These are phyloP conservation scores for Drosophila monieri DNA, from an alignment of 2,888 invertebrate species.

Conservation along the genomic window DNA sequence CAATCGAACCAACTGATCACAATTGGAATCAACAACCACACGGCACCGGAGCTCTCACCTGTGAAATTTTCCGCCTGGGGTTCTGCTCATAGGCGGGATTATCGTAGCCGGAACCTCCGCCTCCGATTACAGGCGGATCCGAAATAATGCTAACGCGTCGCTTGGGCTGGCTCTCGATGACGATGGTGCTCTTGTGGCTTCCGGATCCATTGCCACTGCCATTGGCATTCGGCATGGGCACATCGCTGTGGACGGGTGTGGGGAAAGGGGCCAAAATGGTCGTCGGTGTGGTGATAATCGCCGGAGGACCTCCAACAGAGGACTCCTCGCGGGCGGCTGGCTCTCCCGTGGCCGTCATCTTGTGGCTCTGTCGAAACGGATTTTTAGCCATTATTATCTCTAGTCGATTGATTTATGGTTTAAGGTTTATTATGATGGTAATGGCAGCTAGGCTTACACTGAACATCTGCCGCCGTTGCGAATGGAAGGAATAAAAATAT, in stretches of 20 bases:
- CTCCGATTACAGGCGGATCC: constrained; percentile 83
- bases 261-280: constrained; percentile 38
- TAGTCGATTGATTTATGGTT: background rate
- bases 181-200: constrained; percentile 62
- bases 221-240: constrained; percentile 53
- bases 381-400: constrained; percentile 8
- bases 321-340: constrained; percentile 51
- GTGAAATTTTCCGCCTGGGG: constrained; percentile 84
- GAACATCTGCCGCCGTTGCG: constrained; percentile 38
- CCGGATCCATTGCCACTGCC: constrained; percentile 36
- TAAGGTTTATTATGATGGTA: constrained; percentile 15
- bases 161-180: constrained; percentile 84
- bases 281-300: constrained; percentile 27
- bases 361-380: constrained; percentile 31
- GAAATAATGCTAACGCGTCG: constrained; percentile 88
- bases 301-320: constrained; percentile 8
- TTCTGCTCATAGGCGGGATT: constrained; percentile 88
- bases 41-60: constrained; percentile 72
- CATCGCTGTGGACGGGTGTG: constrained; percentile 54
- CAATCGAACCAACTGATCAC: constrained; percentile 33
- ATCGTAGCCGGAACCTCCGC: constrained; percentile 86
- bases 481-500: constrained; percentile 27
- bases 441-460: constrained; percentile 27
- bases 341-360: constrained; percentile 68
- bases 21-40: constrained; percentile 12